Evolutionary conservation across 2,113 vertebrate genomes (phyloP).

Genomic region (Casuarius casuarius): DNA sequence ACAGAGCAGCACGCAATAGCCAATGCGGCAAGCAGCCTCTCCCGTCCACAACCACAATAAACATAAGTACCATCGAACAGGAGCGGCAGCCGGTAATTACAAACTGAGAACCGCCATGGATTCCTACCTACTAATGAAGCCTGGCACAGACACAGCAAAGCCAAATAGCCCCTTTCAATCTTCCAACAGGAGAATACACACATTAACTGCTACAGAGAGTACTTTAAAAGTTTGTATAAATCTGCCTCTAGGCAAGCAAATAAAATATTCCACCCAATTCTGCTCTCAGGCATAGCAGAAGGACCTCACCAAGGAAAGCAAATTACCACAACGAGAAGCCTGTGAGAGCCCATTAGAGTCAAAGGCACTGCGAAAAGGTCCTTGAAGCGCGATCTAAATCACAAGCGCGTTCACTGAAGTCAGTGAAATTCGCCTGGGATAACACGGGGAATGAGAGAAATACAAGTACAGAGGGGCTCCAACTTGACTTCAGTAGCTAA

Average conservation of each 20-base stretch:
- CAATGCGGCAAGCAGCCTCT: not conserved
- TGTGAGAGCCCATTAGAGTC: not conserved
- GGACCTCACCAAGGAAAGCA: not conserved
- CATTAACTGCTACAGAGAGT: not conserved
- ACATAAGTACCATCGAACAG: not conserved
- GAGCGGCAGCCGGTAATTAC: not conserved
- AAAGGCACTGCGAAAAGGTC: not conserved
- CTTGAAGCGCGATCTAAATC: not conserved
- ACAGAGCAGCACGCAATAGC: not conserved
- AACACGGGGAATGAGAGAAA: not conserved
- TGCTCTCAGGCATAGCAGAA: not conserved
- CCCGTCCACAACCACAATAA: not conserved
- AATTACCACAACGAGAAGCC: not conserved
- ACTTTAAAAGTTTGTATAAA: constrained; percentile 5
- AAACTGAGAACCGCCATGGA: not conserved
- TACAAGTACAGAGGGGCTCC: not conserved
- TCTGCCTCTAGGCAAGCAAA: not conserved
- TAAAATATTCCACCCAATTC: constrained; percentile 13
- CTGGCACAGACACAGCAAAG: not conserved
- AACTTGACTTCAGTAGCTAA: not conserved
- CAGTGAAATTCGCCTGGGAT: not conserved
- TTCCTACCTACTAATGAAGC: not conserved
- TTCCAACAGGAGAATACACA: constrained; percentile 21
- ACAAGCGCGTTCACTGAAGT: not conserved
- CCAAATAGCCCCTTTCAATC: constrained; percentile 9